Base-by-base conservation (phyloP, 2,797 vertebrate genomes). In the Tokudaia muenninki region DNA sequence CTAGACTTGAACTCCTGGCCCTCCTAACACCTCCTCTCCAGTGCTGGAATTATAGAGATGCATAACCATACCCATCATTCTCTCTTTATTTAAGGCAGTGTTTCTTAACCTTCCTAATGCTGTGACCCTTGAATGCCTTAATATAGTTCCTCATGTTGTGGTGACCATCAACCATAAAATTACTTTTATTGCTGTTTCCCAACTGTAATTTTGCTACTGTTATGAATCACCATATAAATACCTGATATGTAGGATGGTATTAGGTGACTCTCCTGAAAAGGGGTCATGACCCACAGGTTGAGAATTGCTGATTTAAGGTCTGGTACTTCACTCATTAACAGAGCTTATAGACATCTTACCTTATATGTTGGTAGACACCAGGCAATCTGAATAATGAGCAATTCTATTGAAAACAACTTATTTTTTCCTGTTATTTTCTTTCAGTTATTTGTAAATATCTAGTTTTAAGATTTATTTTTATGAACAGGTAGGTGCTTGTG, bases 301-400 rank as follows among this genome's bases (percentile, higher is more conserved):
- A 84, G 29, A 84, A 65, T 10, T 12, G 63, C 29, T 65, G 41
- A 41, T 47, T 47, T 61, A 34, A 61, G 26, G 10, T 19, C 70
- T 22, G 1, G 12, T 67, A 26, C 50, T 95, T 75, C 26, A 70
- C 52, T 96, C 44, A 65, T 24, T 12, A 57, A 82, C 16, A 92
- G 70, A 94, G 47, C 4, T 91, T 47, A n/a, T 0, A 86, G 29
- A 79, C n/a, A 44, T 22, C 12, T 41, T n/a, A 59, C n/a, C 17
- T n/a, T 29, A 37, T 37, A 26, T 44, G 3, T 13, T 50, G 50
- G 31, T 90, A 41, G 78, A 80, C 8, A 57, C 34, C 22, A 88
- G 92, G 47, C 55, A 91, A 37, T 83, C 57, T 81, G 61, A 95
- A 74, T 87, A 41, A 84, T 70, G n/a, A 95, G 26, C 10, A 92